Evolutionary conservation across 2,113 vertebrate genomes (phyloP).

Genomic region (Actenoides hombroni): DNA sequence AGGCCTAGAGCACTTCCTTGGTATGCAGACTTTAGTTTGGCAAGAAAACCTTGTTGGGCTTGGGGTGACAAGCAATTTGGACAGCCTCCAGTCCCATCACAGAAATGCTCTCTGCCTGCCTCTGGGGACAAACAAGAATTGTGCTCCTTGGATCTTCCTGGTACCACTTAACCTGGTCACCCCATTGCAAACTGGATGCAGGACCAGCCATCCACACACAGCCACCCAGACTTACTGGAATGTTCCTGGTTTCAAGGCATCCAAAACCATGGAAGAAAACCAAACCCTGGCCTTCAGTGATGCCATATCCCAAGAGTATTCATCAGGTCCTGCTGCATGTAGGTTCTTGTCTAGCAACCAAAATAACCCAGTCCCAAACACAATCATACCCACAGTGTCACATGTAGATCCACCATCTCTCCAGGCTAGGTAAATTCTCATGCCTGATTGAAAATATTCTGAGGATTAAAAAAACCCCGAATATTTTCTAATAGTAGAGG

Average conservation of each 20-base stretch:
- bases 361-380: neutral
- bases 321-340: neutral
- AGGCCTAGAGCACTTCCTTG: neutral
- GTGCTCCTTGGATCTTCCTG: neutral
- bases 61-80: neutral
- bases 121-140: neutral
- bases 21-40: slow-evolving; percentile 30
- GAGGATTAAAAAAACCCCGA: neutral
- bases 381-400: neutral
- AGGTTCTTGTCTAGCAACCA: neutral
- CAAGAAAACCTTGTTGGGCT: neutral
- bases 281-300: neutral
- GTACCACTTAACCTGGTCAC: neutral
- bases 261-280: neutral
- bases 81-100: neutral
- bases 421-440: neutral
- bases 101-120: neutral
- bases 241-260: neutral
- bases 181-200: neutral
- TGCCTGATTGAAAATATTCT: neutral
- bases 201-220: neutral
- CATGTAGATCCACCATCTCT: accelerated
- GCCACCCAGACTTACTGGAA: neutral
- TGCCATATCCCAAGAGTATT: neutral
- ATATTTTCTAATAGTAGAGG: neutral